phyloP scores from a whole-genome alignment of 2,888 invertebrate species.

The Pandemis heparana region DNA sequence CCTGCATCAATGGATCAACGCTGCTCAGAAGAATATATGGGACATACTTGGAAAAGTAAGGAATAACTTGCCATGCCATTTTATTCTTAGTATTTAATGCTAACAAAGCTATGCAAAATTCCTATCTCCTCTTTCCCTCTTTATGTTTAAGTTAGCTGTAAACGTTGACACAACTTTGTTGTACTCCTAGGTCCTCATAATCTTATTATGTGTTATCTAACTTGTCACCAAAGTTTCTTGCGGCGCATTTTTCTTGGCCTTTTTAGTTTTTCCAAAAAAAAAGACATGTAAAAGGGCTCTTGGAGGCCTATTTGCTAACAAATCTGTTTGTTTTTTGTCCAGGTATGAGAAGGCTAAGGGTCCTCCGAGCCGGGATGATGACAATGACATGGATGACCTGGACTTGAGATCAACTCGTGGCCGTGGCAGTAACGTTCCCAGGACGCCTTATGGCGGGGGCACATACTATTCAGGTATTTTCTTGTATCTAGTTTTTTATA shows the following conservation, averaged over 20 bases:
- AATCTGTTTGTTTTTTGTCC: constrained; percentile 20
- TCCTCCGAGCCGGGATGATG: constrained; percentile 95
- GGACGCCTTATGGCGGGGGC: constrained; percentile 73
- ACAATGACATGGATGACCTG: constrained; percentile 89
- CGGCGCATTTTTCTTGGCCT: too few relatives aligned
- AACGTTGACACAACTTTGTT: too few relatives aligned
- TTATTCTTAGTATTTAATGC: neutral
- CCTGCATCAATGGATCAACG: constrained; percentile 93
- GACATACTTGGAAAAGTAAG: constrained; percentile 78
- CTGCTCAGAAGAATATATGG: constrained; percentile 74
- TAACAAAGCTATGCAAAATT: too few relatives aligned
- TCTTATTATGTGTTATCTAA: too few relatives aligned
- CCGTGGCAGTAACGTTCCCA: constrained; percentile 82
- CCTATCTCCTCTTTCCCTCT: too few relatives aligned
- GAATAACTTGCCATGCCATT: neutral
- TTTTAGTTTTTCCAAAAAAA: too few relatives aligned
- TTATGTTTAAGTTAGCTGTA: too few relatives aligned
- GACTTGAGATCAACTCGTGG: constrained; percentile 89
- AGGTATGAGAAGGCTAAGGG: constrained; percentile 95
- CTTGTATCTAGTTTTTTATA: constrained; percentile 28
- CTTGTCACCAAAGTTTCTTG: too few relatives aligned
- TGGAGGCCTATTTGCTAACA: too few relatives aligned
- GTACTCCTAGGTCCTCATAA: too few relatives aligned
- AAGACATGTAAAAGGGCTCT: too few relatives aligned
- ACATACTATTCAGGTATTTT: constrained; percentile 76